Percentiles rank a stretch among this genome's conserved stretches.
These are phyloP conservation scores for Rostratula benghalensis DNA, from an alignment of 2,113 vertebrate species.

Conservation along the genomic window DNA sequence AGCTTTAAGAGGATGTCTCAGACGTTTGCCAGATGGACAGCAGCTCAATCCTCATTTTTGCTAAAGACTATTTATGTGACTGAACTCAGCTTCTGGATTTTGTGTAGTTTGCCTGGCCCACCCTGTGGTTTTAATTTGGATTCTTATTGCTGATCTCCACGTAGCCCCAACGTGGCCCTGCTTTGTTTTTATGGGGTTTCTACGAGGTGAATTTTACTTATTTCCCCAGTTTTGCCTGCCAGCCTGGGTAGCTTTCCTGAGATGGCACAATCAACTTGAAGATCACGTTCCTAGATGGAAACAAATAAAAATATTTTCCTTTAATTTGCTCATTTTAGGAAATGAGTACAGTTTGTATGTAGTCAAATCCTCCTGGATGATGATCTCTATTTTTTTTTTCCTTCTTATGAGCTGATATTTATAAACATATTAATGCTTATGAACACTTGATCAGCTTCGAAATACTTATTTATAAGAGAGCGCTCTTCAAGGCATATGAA, in stretches of 20 bases:
- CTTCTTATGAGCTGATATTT: neutral
- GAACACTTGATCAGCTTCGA: neutral
- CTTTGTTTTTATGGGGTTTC: fast-evolving
- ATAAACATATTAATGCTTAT: neutral
- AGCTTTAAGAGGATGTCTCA: neutral
- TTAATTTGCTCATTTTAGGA: neutral
- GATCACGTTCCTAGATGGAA: neutral
- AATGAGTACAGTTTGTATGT: neutral
- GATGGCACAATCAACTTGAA: neutral
- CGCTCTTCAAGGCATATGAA: neutral
- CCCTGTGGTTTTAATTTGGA: neutral
- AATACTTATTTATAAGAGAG: neutral
- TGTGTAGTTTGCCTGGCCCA: neutral
- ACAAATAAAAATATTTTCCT: neutral
- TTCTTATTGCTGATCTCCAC: neutral
- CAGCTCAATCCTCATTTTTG: neutral
- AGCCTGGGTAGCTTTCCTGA: neutral
- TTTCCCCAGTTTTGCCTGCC: neutral
- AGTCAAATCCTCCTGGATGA: neutral
- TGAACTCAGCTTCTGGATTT: neutral
- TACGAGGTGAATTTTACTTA: neutral
- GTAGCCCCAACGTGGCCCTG: fast-evolving
- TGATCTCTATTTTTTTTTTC: neutral
- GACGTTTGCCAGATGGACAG: neutral
- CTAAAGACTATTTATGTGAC: neutral